Conservation (phyloP, 2,113 vertebrate species). For the Myanophis thanlyinensis region DNA sequence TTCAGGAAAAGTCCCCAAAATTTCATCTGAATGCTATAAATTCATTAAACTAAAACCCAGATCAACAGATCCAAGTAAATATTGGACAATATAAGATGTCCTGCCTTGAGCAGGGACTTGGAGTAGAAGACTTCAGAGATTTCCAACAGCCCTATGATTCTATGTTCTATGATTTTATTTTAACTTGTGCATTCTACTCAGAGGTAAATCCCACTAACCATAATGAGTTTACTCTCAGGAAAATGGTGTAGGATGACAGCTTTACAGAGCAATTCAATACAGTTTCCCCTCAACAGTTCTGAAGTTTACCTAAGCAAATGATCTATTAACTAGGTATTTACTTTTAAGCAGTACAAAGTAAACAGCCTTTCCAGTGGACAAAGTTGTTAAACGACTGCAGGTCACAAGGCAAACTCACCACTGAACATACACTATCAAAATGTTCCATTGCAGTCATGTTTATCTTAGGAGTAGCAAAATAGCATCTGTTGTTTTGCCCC, state of each 20-base stretch:
- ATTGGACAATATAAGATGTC: not conserved
- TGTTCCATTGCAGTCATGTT: not conserved
- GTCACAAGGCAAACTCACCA: not conserved
- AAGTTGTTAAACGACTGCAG: not conserved
- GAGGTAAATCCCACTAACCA: not conserved
- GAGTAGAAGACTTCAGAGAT: not conserved
- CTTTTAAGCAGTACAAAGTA: not conserved
- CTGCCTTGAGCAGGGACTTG: not conserved
- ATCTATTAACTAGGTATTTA: conserved; percentile 20
- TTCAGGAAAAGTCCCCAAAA: not conserved
- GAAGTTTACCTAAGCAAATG: not conserved
- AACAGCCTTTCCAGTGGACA: not conserved
- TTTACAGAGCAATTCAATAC: not conserved
- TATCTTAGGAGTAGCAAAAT: not conserved
- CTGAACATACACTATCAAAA: not conserved
- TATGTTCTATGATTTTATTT: not conserved
- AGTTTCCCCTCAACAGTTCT: conserved; percentile 1
- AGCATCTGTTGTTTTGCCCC: not conserved
- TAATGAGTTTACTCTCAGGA: not conserved
- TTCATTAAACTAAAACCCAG: not conserved
- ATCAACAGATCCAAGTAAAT: not conserved
- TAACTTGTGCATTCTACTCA: not conserved
- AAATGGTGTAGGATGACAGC: not conserved
- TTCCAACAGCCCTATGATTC: not conserved
- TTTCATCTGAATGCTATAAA: not conserved